phyloP scores from a whole-genome alignment of 1,140 invertebrate genomes.

The Nymphalis io region DNA sequence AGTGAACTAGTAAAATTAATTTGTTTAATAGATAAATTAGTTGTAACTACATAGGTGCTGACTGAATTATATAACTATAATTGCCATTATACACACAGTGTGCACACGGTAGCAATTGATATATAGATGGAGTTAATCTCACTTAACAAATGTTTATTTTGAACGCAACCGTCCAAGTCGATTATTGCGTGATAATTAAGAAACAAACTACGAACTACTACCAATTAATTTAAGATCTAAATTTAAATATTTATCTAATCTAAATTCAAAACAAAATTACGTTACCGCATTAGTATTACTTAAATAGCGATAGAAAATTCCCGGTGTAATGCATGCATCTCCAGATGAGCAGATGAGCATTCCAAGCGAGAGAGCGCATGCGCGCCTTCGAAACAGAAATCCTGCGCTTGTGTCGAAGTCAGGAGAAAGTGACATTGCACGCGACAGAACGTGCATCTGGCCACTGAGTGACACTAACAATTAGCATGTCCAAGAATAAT shows the following conservation, averaged over 20 bases:
- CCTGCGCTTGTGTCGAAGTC: slow-evolving; percentile 46
- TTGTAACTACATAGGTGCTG: slow-evolving; percentile 28
- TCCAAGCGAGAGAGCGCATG: slow-evolving; percentile 63
- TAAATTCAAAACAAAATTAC: too few relatives aligned
- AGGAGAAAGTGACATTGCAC: slow-evolving; percentile 71
- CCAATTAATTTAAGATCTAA: slow-evolving; percentile 25
- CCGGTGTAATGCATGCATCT: slow-evolving; percentile 41
- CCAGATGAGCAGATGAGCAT: slow-evolving; percentile 48
- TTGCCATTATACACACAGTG: slow-evolving; percentile 44
- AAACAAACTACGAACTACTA: slow-evolving; percentile 18
- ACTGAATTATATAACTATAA: slow-evolving; percentile 67
- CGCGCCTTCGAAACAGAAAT: slow-evolving; percentile 66
- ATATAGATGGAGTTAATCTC: slow-evolving; percentile 29
- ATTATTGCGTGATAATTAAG: slow-evolving; percentile 34
- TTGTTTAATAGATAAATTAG: slow-evolving; percentile 29
- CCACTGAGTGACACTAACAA: slow-evolving; percentile 52
- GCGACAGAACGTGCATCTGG: slow-evolving; percentile 58
- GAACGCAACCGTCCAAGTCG: slow-evolving; percentile 40
- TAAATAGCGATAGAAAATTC: slow-evolving; percentile 48
- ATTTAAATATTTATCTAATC: too few relatives aligned
- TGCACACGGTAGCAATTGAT: slow-evolving; percentile 26
- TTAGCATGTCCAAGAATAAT: slow-evolving; percentile 55
- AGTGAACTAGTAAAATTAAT: slow-evolving; percentile 20
- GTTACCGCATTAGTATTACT: not conserved
- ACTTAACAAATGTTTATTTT: slow-evolving; percentile 41